These are phyloP conservation scores for Caenorhabditis sulstoni DNA, from an alignment of 2,888 invertebrate genomes.

Conservation along the genomic window DNA sequence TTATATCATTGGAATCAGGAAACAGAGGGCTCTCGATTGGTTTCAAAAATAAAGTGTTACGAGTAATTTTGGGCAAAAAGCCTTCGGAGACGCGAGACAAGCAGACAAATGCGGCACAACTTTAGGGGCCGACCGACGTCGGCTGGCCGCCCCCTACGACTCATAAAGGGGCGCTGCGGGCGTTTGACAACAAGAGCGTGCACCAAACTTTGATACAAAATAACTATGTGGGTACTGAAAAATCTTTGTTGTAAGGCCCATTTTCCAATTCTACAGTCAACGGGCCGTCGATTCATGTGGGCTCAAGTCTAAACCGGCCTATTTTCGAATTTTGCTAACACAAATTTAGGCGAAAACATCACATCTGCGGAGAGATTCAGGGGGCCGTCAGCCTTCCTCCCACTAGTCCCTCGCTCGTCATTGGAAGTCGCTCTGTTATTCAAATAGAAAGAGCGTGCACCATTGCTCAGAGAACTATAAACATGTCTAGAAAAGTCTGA, in stretches of 20 bases:
- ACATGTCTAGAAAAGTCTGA: background rate
- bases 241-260: background rate
- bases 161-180: slow-evolving; percentile 29
- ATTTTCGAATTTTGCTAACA: background rate
- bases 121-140: slow-evolving; percentile 24
- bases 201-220: slow-evolving; percentile 11
- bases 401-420: slow-evolving; percentile 49
- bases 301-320: background rate
- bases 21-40: background rate
- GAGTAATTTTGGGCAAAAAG: slow-evolving; percentile 14
- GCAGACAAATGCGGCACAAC: slow-evolving; percentile 40
- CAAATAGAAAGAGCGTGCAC: slow-evolving; percentile 62
- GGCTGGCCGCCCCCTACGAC: slow-evolving; percentile 44
- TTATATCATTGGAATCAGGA: background rate
- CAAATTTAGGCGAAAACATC: slow-evolving; percentile 34
- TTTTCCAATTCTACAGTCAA: background rate
- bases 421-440: slow-evolving; percentile 60
- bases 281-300: background rate
- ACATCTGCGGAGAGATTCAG: slow-evolving; percentile 16
- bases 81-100: slow-evolving; percentile 15
- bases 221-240: background rate
- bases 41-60: background rate
- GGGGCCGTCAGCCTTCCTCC: slow-evolving; percentile 44
- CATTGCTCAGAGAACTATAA: slow-evolving; percentile 26
- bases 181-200: slow-evolving; percentile 55